Evolutionary conservation across 2,888 invertebrate genomes (phyloP), one percentile per base, ranked within the genome.

Genomic region (Gymnocheta viridis): DNA sequence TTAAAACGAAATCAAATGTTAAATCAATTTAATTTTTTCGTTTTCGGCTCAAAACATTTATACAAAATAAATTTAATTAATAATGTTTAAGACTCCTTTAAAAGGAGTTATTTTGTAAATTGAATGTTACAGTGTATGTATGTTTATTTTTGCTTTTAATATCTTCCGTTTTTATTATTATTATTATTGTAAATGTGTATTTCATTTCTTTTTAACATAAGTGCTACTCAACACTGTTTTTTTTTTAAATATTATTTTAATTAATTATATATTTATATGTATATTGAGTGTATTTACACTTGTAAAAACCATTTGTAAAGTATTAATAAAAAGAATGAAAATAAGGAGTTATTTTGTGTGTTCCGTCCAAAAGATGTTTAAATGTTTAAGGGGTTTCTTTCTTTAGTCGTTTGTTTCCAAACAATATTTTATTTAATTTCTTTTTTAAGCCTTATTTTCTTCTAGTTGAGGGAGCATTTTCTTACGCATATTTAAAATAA

Each of bases 261-360:
- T 67, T 69, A 62, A 60, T 54, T 56, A n/a, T 47, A 58, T 82
- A 49, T 47, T 66, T 80, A 12, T 78, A 82, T 69, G 47, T 69
- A 51, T 72, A 35, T 72, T 29, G 41, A 76, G 77, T 78, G 70
- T 78, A 51, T 62, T 60, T 70, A 70, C 51, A 70, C 38, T 49
- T 60, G 29, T 70, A 54, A 64, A 79, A 82, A 72, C 19, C 51
- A 62, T 54, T 66, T 84, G 81, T 84, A 81, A 84, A 84, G 77
- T 84, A 81, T 84, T 77, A 81, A 77, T 84, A 84, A 77, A 84
- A 14, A 60, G 49, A 44, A 56, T 38, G 9, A 64, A 60, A 60
- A n/a, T 17, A 70, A 58, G 24, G 24, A 19, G 17, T 47, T 44
- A 64, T 17, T 35, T 44, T 38, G 7, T 7, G 5, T 62, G 32